A percentile compares a stretch with the other conserved stretches of the same genome.
Evolutionary conservation across 2,888 invertebrate species (phyloP).

Genomic region (Lepidochitona cinerea): DNA sequence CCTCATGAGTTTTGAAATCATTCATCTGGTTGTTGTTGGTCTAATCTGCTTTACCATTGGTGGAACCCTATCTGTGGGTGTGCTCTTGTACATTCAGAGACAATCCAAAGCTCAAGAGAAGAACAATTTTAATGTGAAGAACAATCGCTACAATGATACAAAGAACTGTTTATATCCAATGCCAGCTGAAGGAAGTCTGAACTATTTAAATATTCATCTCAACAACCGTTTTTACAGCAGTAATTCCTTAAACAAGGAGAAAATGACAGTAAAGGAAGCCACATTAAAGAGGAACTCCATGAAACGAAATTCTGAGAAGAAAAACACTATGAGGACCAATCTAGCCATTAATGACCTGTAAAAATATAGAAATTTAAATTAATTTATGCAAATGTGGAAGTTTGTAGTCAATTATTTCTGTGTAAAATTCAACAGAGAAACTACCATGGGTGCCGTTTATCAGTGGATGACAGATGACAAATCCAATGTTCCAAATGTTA

Average conservation of each 20-base stretch:
- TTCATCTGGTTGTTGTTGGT: conserved; percentile 44
- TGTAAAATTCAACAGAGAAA: too few species aligned
- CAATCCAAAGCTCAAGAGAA: conserved; percentile 17
- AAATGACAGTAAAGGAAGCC: conserved; percentile 40
- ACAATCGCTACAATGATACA: conserved; percentile 1
- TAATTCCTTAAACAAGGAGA: conserved; percentile 31
- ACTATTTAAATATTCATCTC: conserved; percentile 16
- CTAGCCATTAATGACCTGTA: conserved; percentile 25
- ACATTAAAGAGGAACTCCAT: conserved; percentile 36
- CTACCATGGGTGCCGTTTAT: too few species aligned
- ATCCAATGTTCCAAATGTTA: too few species aligned
- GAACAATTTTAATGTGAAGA: conserved; percentile 21
- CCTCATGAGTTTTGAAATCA: conserved; percentile 15
- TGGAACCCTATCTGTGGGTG: conserved; percentile 37
- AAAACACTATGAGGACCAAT: conserved; percentile 25
- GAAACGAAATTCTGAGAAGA: not conserved
- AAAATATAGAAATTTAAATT: not conserved
- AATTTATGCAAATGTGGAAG: not conserved
- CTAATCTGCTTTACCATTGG: conserved; percentile 45
- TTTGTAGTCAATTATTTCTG: not conserved
- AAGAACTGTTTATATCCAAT: conserved; percentile 16
- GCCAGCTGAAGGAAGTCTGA: conserved; percentile 25
- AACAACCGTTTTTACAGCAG: conserved; percentile 20
- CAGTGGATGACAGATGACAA: too few species aligned
- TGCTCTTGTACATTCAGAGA: conserved; percentile 41